Evolutionary conservation across 2,888 invertebrate species (phyloP), one percentile per base, ranked within the genome.

Genomic region (Leistus spinibarbis): DNA sequence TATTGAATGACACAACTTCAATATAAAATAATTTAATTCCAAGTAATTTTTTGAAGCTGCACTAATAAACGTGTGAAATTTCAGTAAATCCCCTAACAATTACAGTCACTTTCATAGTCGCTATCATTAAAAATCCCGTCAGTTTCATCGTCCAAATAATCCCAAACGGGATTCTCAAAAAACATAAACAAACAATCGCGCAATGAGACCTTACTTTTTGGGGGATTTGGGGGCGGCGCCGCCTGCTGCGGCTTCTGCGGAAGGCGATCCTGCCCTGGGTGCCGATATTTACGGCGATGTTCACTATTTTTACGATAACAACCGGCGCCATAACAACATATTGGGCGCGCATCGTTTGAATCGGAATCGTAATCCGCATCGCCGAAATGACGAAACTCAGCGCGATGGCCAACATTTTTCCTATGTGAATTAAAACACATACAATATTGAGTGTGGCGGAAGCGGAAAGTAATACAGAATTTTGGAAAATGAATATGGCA

Each of bases 341-440:
- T 84, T 5, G 88, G 89, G 66, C 87, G 86, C 63, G 81, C 76
- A 77, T 85, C 84, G 22, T 83, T 80, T 7, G 83, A 80, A 79
- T 84, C 84, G 54, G 80, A 80, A 3, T 87, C 86, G 85, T 89
- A 91, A 84, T 92, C 91, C 0, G 84, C 24, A 83, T 92, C 92
- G 0, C 86, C 84, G 0, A 91, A 91, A 86, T 93, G 93, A 77
- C 90, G 88, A 82, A 88, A 92, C 79, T 89, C 85, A 16, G 82
- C 81, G 78, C 86, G 87, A 82, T 93, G 93, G 3, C 84, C 82
- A 0, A 88, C 85, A 82, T 91, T 92, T 80, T 87, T 89, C 79
- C 92, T 91, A 83, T 54, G 2, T 16, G 5, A 3, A 54, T 17
- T 17, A 54, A 5, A 54, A 54, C 5, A 54, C 5, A 54, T 54